phyloP scores from a whole-genome alignment of 37 sponge, comb jelly and placozoan species.

The Aphrocallistes beatrix region DNA sequence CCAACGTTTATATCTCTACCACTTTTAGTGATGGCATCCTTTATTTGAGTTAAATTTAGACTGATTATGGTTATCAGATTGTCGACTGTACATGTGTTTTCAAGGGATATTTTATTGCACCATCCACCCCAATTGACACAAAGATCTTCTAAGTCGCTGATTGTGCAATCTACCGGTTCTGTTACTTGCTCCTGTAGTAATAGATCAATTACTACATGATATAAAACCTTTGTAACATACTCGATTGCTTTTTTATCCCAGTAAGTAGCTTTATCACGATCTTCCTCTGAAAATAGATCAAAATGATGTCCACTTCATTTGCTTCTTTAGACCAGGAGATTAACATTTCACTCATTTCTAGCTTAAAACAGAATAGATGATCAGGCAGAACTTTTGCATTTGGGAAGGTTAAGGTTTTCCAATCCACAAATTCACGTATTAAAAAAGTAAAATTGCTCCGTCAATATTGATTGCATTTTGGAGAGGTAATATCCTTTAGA shows the following conservation, averaged over 20 bases:
- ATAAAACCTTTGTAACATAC: not conserved
- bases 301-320: not conserved
- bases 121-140: not conserved
- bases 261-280: not conserved
- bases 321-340: slow-evolving; percentile 3
- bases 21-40: not conserved
- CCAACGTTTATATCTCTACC: not conserved
- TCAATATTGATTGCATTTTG: not conserved
- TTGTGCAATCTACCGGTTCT: not conserved
- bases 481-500: not conserved
- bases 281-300: not conserved
- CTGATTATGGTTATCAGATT: slow-evolving; percentile 13
- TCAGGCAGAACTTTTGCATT: not conserved
- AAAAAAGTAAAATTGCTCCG: not conserved
- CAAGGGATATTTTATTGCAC: not conserved
- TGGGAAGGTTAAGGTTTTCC: slow-evolving; percentile 9
- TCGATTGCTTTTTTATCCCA: not conserved
- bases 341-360: not conserved
- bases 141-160: not conserved
- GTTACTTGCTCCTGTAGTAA: not conserved
- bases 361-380: not conserved
- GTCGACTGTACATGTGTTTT: not conserved
- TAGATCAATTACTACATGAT: not conserved
- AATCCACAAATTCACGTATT: not conserved
- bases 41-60: not conserved